A percentile compares a stretch with the other conserved stretches of the same genome.
phyloP scores from a whole-genome alignment of 2,113 vertebrate species.

The Phylloscopus whistleri region DNA sequence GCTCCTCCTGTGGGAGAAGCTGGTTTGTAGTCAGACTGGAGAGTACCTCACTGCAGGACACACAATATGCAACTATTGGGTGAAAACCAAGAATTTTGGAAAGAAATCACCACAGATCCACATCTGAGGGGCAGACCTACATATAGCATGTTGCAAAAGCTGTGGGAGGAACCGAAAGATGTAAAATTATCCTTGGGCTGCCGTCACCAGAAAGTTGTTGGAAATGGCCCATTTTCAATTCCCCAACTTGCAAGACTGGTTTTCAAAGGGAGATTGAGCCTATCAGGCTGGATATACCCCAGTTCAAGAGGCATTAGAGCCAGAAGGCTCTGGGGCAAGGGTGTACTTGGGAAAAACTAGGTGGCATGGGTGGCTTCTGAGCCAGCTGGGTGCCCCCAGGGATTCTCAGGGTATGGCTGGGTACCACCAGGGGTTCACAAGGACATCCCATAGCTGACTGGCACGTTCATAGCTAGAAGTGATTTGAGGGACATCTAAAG shows the following conservation, averaged over 20 bases:
- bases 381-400: neutral
- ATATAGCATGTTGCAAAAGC: neutral
- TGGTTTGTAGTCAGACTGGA: neutral
- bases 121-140: neutral
- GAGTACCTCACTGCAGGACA: neutral
- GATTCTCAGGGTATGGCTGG: neutral
- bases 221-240: neutral
- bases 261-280: neutral
- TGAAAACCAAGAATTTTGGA: neutral
- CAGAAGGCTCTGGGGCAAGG: neutral
- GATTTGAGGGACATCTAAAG: neutral
- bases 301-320: neutral
- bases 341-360: neutral
- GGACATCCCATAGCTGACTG: neutral
- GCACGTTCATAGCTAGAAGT: neutral
- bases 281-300: neutral
- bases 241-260: neutral
- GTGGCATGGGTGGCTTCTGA: neutral
- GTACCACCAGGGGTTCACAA: neutral
- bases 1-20: neutral
- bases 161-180: neutral
- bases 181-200: neutral
- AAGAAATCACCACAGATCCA: neutral
- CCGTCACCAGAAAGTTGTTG: neutral
- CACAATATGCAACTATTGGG: neutral